Evolutionary conservation across 1,140 invertebrate genomes (phyloP).

Genomic region (Plectrocnemia conspersa): DNA sequence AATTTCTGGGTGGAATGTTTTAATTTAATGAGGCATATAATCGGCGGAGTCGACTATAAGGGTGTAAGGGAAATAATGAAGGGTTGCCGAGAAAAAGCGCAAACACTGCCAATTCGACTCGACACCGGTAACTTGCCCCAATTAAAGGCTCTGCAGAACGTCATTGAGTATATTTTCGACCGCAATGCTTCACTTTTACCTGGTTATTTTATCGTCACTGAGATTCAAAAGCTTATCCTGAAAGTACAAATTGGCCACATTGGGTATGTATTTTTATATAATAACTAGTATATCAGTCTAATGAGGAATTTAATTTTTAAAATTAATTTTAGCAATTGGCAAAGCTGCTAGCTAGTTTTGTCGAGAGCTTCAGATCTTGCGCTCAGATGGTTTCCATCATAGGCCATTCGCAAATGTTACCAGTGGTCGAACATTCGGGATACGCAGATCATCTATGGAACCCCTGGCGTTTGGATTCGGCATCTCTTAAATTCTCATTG

Average conservation of each 20-base stretch:
- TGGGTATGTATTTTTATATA: conserved; percentile 63
- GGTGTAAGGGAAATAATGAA: conserved; percentile 90
- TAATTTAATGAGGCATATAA: conserved; percentile 76
- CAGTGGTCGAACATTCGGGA: conserved; percentile 85
- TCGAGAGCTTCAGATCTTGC: conserved; percentile 85
- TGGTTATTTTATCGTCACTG: conserved; percentile 91
- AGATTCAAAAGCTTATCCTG: conserved; percentile 82
- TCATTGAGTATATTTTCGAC: conserved; percentile 87
- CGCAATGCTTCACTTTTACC: conserved; percentile 87
- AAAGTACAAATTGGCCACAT: conserved; percentile 79
- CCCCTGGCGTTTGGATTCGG: conserved; percentile 87
- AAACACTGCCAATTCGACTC: conserved; percentile 67
- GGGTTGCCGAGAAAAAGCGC: conserved; percentile 82
- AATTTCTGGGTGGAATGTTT: conserved; percentile 89
- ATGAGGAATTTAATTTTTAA: neutral
- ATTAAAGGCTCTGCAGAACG: conserved; percentile 70
- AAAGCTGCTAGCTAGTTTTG: conserved; percentile 78
- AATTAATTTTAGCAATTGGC: conserved; percentile 65
- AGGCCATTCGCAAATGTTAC: conserved; percentile 83
- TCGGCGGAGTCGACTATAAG: conserved; percentile 92
- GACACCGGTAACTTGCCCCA: conserved; percentile 76
- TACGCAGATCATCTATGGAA: conserved; percentile 83
- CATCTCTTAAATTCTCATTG: conserved; percentile 78
- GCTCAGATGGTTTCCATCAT: conserved; percentile 95
- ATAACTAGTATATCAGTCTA: neutral